Percentiles rank a stretch among this genome's conserved stretches.
Conservation (phyloP, 2,888 invertebrate species). For the Tridacna gigas region DNA sequence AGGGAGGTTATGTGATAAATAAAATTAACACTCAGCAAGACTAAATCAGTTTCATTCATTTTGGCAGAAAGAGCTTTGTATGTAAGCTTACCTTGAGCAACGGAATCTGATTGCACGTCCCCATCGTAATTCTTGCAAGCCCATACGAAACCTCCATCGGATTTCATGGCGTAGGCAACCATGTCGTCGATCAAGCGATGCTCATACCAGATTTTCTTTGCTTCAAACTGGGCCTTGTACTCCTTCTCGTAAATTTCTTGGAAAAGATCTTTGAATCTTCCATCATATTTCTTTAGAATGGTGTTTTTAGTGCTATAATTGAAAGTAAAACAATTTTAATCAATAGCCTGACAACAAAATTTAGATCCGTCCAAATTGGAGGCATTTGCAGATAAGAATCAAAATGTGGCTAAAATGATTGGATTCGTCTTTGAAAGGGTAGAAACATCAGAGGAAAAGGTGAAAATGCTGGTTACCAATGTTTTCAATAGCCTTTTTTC, state of each 20-base stretch:
- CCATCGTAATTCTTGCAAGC: conserved; percentile 99
- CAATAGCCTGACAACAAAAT: too few species aligned
- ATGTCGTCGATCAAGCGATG: conserved; percentile 99
- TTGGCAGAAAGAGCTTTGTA: too few species aligned
- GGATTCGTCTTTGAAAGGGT: too few species aligned
- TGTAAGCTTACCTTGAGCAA: conserved; percentile 92
- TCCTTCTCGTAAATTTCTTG: conserved; percentile 95
- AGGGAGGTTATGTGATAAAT: too few species aligned
- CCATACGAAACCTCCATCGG: conserved; percentile 99
- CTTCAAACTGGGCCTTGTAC: conserved; percentile 94
- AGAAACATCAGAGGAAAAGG: too few species aligned
- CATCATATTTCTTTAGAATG: conserved; percentile 97
- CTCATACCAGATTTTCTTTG: conserved; percentile 97
- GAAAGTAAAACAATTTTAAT: too few species aligned
- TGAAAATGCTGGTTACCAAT: too few species aligned
- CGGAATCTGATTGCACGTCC: conserved; percentile 99
- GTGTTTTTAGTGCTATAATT: conserved; percentile 94
- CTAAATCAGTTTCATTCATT: too few species aligned
- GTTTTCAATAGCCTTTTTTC: too few species aligned
- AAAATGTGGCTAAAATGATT: too few species aligned
- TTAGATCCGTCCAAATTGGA: too few species aligned
- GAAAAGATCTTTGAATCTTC: conserved; percentile 98
- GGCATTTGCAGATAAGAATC: too few species aligned
- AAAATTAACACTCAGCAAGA: neutral
- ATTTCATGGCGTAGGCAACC: conserved; percentile 99